Evolutionary conservation across 2,888 invertebrate genomes (phyloP).

Genomic region (Rhamnusium bicolor): DNA sequence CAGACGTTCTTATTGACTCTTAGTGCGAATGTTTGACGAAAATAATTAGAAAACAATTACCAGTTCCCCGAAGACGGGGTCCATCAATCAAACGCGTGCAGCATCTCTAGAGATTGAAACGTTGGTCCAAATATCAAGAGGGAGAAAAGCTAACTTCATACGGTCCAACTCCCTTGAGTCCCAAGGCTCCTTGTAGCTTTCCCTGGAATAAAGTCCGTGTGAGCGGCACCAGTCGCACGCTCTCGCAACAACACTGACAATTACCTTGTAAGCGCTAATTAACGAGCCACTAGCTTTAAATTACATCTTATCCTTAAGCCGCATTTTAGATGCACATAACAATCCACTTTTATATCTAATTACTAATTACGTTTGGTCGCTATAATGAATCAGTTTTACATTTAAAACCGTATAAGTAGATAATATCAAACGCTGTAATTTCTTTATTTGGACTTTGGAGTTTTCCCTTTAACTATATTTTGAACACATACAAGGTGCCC

Average conservation of each 20-base stretch:
- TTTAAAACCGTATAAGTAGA: not conserved
- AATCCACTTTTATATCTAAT: conserved; percentile 41
- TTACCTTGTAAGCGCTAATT: conserved; percentile 46
- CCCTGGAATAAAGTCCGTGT: conserved; percentile 18
- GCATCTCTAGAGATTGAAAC: conserved; percentile 44
- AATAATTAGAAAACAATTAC: conserved; percentile 60
- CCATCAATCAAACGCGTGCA: conserved; percentile 61
- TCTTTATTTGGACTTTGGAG: no score
- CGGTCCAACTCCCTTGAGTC: conserved; percentile 26
- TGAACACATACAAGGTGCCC: no score
- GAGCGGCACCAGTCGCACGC: conserved; percentile 34
- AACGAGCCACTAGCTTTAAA: conserved; percentile 39
- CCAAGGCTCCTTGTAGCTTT: not conserved
- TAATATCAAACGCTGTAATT: no score
- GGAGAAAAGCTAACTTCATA: conserved; percentile 36
- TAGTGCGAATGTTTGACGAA: conserved; percentile 48
- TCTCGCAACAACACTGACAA: conserved; percentile 35
- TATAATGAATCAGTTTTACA: conserved; percentile 14
- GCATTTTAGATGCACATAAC: conserved; percentile 36
- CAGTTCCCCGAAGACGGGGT: conserved; percentile 47
- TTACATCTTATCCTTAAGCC: conserved; percentile 41
- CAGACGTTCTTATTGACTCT: conserved; percentile 40
- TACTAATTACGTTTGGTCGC: conserved; percentile 36
- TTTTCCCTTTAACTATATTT: no score
- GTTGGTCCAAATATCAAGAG: conserved; percentile 31